phyloP scores from a whole-genome alignment of 2,113 vertebrate genomes.

The Etheostoma spectabile region DNA sequence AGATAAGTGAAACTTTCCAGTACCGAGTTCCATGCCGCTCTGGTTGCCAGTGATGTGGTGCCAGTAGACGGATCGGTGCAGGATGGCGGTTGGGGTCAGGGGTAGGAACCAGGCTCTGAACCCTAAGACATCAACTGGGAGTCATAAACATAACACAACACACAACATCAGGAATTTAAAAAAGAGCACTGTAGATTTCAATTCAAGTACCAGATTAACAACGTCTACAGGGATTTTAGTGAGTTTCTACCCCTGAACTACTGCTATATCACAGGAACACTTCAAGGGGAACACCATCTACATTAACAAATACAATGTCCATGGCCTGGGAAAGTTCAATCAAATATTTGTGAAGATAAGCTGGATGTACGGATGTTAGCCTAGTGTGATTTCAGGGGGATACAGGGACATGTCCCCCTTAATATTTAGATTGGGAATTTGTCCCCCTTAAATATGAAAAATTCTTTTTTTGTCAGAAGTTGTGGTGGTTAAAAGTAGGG shows the following conservation, averaged over 20 bases:
- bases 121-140: conserved; percentile 90
- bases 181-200: not conserved
- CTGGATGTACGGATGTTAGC: not conserved
- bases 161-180: not conserved
- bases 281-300: not conserved
- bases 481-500: too few species aligned
- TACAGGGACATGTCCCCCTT: too few species aligned
- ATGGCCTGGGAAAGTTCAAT: not conserved
- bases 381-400: too few species aligned
- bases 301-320: not conserved
- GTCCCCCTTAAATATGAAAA: too few species aligned
- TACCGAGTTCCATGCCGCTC: conserved; percentile 85
- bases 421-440: too few species aligned
- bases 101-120: conserved; percentile 89
- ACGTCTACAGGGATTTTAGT: not conserved
- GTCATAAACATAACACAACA: not conserved
- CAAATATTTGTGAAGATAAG: not conserved
- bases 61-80: conserved; percentile 97
- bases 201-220: not conserved
- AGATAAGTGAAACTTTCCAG: conserved; percentile 77
- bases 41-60: conserved; percentile 95
- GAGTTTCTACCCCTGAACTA: not conserved
- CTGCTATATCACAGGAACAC: too few species aligned
- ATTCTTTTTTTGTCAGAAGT: too few species aligned
- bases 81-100: conserved; percentile 94